Base-by-base conservation (phyloP, 1,140 invertebrate species). In the Hormaphis cornu region DNA sequence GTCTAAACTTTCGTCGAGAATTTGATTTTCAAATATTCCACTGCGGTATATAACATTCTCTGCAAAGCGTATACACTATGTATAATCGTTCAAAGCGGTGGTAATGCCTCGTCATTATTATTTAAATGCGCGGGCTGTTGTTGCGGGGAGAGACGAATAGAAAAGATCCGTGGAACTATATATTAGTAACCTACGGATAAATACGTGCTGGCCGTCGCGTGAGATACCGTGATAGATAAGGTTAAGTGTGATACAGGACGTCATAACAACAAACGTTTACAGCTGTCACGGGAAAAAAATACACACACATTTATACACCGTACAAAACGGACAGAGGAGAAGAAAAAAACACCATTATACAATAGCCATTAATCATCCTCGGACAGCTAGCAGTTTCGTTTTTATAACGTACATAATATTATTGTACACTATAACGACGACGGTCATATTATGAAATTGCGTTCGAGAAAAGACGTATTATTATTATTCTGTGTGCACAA, bases 201-300 rank as follows among this genome's bases (percentile, higher is more conserved):
- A n/a, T n/a, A n/a, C n/a, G n/a, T n/a, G n/a, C n/a, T n/a, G n/a
- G n/a, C n/a, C n/a, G n/a, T n/a, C n/a, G n/a, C 5, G 42, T 46
- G 30, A 33, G 61, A 66, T 66, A 66, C 61, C n/a, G n/a, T 35
- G 61, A 66, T 66, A 66, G 61, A 66, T 48, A 66, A 63, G 59
- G 59, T 63, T 63, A 63, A 63, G 59, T n/a, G n/a, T 63, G 59
- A 63, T 63, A 63, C 48, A 63, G 26, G 42, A 63, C 59, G 59
- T 63, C 59, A 63, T 63, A 63, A 63, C 59, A 63, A 63, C 59
- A 46, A 63, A 63, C 59, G 59, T 46, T 63, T 63, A 63, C 42
- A 48, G 59, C 59, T 63, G 59, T 63, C 59, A 63, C 18, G 40
- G 28, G 33, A 37, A 24, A 22, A 35, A 10, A 18, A 56, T 16